phyloP scores from a whole-genome alignment of 1,140 invertebrate genomes.

The Drosophila erecta region DNA sequence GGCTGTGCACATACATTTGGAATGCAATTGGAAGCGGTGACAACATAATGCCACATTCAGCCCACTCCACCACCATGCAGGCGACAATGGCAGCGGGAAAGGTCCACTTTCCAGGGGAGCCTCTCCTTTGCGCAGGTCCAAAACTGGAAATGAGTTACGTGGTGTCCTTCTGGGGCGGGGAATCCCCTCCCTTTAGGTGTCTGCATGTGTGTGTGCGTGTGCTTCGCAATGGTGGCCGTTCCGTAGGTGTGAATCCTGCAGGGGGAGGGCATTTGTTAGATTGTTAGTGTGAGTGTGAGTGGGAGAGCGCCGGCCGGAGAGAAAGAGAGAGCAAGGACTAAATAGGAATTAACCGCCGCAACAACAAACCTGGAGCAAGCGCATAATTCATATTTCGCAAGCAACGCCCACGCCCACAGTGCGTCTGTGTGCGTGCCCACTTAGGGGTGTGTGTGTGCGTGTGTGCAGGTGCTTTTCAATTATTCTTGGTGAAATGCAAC shows the following conservation, averaged over 20 bases:
- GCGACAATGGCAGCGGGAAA: conserved; percentile 29
- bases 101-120: conserved; percentile 47
- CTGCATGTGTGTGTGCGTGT: conserved; percentile 9
- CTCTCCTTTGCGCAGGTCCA: conserved; percentile 73
- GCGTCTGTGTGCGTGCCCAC: conserved; percentile 8
- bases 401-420: conserved; percentile 53
- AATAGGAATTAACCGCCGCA: conserved; percentile 55
- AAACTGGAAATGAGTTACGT: conserved; percentile 75
- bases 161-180: conserved; percentile 29
- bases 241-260: conserved; percentile 33
- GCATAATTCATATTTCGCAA: conserved; percentile 70
- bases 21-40: conserved; percentile 79
- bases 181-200: conserved; percentile 2
- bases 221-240: conserved; percentile 36
- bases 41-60: conserved; percentile 69
- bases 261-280: conserved; percentile 3
- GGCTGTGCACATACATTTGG: conserved; percentile 31
- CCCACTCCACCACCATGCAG: conserved; percentile 61
- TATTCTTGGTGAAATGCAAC: conserved; percentile 28
- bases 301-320: conserved; percentile 5
- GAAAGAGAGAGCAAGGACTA: conserved; percentile 29
- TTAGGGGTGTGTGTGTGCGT: neutral
- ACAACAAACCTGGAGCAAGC: conserved; percentile 64
- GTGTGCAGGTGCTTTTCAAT: conserved; percentile 39
- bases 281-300: neutral